Conservation (phyloP, 2,797 vertebrate species). For the Orestias chungarensis region DNA sequence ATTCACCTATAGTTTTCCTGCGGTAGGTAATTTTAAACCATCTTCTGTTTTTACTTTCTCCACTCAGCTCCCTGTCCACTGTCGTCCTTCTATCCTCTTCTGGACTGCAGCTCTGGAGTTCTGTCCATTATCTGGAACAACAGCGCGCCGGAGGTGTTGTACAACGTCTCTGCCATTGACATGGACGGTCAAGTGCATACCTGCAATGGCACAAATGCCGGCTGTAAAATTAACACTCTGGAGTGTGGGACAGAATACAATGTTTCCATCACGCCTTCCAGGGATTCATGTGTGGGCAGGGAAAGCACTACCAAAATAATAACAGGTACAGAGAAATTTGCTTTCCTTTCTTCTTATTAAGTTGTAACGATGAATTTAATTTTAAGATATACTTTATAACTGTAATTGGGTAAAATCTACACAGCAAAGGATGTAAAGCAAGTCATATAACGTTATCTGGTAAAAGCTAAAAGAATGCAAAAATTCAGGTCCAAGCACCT, state of each 20-base stretch:
- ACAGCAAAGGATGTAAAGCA: background rate
- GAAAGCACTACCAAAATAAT: constrained; percentile 57
- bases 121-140: constrained; percentile 70
- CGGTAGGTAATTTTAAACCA: too few species aligned
- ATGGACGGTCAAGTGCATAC: constrained; percentile 27
- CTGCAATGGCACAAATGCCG: constrained; percentile 56
- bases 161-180: constrained; percentile 55
- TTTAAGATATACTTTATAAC: background rate
- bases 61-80: constrained; percentile 78
- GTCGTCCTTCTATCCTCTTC: constrained; percentile 23
- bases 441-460: background rate
- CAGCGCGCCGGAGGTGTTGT: constrained; percentile 52
- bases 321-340: constrained; percentile 66
- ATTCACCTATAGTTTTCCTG: too few species aligned
- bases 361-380: background rate
- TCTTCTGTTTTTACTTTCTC: constrained; percentile 2
- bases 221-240: constrained; percentile 68
- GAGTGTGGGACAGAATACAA: constrained; percentile 76
- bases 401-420: background rate
- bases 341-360: background rate
- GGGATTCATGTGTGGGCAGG: constrained; percentile 69
- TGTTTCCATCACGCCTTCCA: constrained; percentile 71
- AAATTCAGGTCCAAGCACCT: background rate
- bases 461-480: background rate
- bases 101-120: constrained; percentile 67